Conservation (phyloP, 2,797 vertebrate species). For the Sciurus vulgaris region DNA sequence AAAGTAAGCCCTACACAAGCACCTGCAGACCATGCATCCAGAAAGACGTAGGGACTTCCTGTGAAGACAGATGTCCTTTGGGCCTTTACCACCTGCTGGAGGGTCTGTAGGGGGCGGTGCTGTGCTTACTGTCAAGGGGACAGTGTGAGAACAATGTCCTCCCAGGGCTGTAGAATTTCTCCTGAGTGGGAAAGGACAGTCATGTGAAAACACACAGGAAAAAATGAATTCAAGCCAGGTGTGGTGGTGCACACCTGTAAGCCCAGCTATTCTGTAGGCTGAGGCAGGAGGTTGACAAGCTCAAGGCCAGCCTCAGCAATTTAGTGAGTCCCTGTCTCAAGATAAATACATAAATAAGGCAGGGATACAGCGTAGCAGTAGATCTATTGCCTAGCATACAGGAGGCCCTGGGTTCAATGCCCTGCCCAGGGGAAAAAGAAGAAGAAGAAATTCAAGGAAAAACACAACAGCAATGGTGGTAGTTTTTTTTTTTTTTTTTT, state of each 20-base stretch:
- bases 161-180: background rate
- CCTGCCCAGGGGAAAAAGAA: no score
- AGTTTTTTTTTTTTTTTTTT: background rate
- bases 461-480: background rate
- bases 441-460: background rate
- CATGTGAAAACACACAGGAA: background rate
- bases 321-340: no score
- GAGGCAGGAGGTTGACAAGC: no score
- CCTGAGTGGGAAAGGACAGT: background rate
- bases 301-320: no score
- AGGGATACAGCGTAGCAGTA: no score
- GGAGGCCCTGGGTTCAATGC: no score
- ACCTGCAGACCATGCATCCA: background rate
- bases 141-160: background rate
- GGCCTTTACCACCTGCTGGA: background rate
- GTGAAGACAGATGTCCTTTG: background rate
- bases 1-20: background rate
- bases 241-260: no score
- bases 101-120: background rate
- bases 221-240: background rate
- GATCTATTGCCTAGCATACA: no score
- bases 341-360: no score
- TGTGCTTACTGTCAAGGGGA: background rate
- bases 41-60: background rate
- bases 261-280: no score